Evolutionary conservation across 2,797 vertebrate species (phyloP).

Genomic region (Scolopax rusticola): DNA sequence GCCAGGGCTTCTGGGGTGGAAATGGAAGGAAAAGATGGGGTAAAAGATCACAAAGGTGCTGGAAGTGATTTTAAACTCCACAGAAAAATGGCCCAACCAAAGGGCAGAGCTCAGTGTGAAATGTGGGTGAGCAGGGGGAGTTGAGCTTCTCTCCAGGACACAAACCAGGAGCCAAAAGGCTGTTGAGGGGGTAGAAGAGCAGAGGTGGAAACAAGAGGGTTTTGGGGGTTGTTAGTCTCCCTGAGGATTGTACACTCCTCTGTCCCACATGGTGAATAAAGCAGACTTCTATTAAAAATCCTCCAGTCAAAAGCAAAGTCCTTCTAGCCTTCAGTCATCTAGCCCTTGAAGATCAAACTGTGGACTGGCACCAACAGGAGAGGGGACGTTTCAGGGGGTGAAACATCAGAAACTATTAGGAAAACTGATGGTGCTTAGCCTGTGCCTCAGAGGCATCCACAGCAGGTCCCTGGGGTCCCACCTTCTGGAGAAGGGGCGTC

Average conservation of each 20-base stretch:
- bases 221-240: background rate
- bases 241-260: fast-evolving
- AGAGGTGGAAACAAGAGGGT: background rate
- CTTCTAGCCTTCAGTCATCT: conserved; percentile 5
- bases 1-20: background rate
- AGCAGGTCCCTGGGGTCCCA: background rate
- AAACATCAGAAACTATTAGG: conserved; percentile 36
- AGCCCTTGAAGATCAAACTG: background rate
- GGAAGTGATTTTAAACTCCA: background rate
- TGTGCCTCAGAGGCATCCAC: background rate
- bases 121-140: background rate
- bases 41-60: background rate
- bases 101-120: background rate
- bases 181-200: background rate
- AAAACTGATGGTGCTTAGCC: conserved; percentile 17
- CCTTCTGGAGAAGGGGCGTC: background rate
- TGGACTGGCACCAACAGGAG: fast-evolving
- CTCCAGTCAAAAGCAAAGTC: background rate
- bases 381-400: background rate
- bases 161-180: background rate
- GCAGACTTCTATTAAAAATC: background rate
- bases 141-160: background rate
- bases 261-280: background rate
- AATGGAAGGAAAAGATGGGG: background rate
- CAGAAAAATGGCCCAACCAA: background rate